Evolutionary conservation across 2,888 invertebrate genomes (phyloP), one percentile per base, ranked within the genome.

Genomic region (Schizaphis graminum): DNA sequence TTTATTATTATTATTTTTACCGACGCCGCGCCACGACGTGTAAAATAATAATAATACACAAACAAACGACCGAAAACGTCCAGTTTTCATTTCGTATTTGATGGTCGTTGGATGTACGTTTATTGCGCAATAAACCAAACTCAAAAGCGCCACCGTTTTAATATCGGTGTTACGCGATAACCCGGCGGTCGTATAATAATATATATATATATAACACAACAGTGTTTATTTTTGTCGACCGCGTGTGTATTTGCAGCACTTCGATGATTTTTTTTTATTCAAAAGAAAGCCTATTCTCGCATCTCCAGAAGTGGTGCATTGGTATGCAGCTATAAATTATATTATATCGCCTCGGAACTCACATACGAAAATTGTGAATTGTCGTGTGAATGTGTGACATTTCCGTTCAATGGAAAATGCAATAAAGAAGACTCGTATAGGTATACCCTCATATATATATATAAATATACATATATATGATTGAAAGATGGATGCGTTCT

Each of bases 61-160:
- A 41, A 67, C n/a, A 35, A 77, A 77, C 77, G 77, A 77, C 77
- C 35, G 77, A 77, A 77, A 77, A 77, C 77, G 77, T 77, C 77
- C 35, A 77, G 77, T 35, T 77, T 77, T 77, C 77, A 35, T 77
- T 77, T 77, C 77, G 35, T 21, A 35, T n/a, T n/a, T 21, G 77
- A 77, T 77, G 77, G 77, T 24, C 35, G 35, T 77, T 8, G 77
- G 77, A 35, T 16, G 67, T n/a, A 16, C 77, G 8, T 77, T 77
- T 77, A 77, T 77, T 77, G 77, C 77, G 77, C 77, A 35, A 77
- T 77, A 77, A 77, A 77, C 77, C 77, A 77, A 77, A 77, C 35
- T 21, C 35, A 77, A 77, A 77, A 77, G 77, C 77, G 77, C 77
- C 77, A 77, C 77, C 35, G 87, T 87, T 47, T 87, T 87, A 87